These are phyloP conservation scores for Lasioglossum pauxillum DNA, from an alignment of 2,888 invertebrate genomes.

Conservation along the genomic window DNA sequence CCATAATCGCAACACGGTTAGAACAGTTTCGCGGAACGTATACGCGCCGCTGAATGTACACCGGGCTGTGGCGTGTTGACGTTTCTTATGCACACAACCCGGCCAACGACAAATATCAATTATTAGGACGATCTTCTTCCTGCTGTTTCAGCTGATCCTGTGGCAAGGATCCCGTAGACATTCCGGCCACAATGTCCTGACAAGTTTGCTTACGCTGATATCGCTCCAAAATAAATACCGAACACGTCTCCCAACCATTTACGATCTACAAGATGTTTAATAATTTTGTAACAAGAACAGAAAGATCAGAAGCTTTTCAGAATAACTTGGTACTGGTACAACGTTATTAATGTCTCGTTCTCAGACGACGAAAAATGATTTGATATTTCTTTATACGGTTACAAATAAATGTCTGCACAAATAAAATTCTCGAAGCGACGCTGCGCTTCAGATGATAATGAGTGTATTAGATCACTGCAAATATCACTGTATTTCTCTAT, in stretches of 20 bases:
- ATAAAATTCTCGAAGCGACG: background rate
- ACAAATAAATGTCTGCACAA: background rate
- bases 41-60: constrained; percentile 34
- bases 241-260: background rate
- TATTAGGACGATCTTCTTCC: constrained; percentile 46
- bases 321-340: background rate
- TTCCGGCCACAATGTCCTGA: background rate
- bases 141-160: constrained; percentile 9
- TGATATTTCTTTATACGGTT: background rate
- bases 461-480: background rate
- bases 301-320: too few relatives aligned
- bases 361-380: background rate
- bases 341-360: too few relatives aligned
- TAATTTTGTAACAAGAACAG: background rate
- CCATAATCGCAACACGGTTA: constrained; percentile 65
- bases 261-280: background rate
- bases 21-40: constrained; percentile 60
- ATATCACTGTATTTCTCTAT: background rate
- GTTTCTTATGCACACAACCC: constrained; percentile 44
- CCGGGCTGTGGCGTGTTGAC: constrained; percentile 50
- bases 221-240: background rate
- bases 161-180: constrained; percentile 6
- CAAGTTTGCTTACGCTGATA: background rate
- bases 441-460: too few relatives aligned
- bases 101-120: constrained; percentile 64